Conservation (phyloP, 2,888 invertebrate species). For the Tenodera sinensis region DNA sequence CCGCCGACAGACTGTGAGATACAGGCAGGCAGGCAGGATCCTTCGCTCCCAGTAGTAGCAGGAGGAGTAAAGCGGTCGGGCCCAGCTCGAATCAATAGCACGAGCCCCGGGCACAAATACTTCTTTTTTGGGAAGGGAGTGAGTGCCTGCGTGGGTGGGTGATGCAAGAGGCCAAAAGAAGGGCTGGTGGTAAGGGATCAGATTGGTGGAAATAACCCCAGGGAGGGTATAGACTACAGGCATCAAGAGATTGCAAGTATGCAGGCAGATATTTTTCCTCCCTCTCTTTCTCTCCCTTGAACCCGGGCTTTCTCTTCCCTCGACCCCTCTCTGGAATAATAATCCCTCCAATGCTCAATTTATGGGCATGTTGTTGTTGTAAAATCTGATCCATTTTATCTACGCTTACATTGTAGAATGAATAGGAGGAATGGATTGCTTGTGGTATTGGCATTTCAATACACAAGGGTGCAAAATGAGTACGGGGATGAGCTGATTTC, state of each 20-base stretch:
- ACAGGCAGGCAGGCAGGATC: neutral
- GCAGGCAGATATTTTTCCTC: neutral
- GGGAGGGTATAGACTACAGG: neutral
- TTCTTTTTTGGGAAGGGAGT: neutral
- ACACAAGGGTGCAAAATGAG: neutral
- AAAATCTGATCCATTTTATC: neutral
- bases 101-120: conserved; percentile 12
- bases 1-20: neutral
- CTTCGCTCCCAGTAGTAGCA: too few relatives aligned
- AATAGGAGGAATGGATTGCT: neutral
- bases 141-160: neutral
- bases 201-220: conserved; percentile 1
- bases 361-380: neutral
- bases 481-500: neutral
- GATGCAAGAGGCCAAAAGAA: neutral
- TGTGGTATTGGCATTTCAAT: neutral
- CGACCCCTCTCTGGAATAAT: neutral
- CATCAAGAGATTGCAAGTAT: conserved; percentile 1
- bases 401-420: neutral
- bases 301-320: too few relatives aligned
- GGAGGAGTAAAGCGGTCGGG: neutral
- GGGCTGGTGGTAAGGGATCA: conserved; percentile 1
- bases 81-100: conserved; percentile 1
- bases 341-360: neutral
- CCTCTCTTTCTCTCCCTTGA: too few relatives aligned